Percentiles rank a stretch among this genome's conserved stretches.
Evolutionary conservation across 2,797 vertebrate species (phyloP).

Genomic region (Melanotaenia nigrans): DNA sequence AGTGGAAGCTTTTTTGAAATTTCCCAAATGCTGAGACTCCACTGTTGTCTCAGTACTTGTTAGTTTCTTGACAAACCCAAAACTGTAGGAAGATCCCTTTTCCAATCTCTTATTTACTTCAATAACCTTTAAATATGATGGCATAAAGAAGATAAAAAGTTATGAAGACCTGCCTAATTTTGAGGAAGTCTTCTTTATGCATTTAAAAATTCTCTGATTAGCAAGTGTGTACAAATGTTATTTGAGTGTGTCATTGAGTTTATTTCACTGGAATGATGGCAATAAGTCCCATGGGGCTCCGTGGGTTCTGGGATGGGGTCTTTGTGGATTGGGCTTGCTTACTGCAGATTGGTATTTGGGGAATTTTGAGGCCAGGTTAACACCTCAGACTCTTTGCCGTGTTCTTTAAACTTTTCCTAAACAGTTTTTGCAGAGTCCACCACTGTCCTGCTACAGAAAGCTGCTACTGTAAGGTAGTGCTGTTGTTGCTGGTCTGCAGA

Average conservation of each 20-base stretch:
- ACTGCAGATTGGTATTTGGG: neutral
- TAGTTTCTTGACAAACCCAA: slow-evolving; percentile 35
- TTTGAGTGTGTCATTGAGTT: neutral
- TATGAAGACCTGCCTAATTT: neutral
- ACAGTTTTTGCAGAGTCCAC: no score
- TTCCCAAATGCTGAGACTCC: neutral
- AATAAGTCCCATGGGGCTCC: neutral
- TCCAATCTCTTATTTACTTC: slow-evolving; percentile 12
- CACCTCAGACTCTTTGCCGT: no score
- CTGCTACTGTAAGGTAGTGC: no score
- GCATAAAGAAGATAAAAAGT: neutral
- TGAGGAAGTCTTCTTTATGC: neutral
- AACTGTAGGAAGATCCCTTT: slow-evolving; percentile 8
- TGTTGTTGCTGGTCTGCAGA: neutral
- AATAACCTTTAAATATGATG: neutral
- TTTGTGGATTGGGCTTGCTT: neutral
- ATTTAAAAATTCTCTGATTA: neutral
- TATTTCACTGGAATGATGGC: neutral
- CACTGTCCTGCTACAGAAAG: no score
- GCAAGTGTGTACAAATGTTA: neutral
- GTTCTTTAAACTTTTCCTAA: neutral
- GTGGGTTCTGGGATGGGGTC: neutral
- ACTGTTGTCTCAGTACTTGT: slow-evolving; percentile 32
- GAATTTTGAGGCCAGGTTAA: neutral
- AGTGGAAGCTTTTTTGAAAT: slow-evolving; percentile 15